These are phyloP conservation scores for Ginglymostoma cirratum DNA, from an alignment of 2,113 vertebrate genomes.

Conservation along the genomic window DNA sequence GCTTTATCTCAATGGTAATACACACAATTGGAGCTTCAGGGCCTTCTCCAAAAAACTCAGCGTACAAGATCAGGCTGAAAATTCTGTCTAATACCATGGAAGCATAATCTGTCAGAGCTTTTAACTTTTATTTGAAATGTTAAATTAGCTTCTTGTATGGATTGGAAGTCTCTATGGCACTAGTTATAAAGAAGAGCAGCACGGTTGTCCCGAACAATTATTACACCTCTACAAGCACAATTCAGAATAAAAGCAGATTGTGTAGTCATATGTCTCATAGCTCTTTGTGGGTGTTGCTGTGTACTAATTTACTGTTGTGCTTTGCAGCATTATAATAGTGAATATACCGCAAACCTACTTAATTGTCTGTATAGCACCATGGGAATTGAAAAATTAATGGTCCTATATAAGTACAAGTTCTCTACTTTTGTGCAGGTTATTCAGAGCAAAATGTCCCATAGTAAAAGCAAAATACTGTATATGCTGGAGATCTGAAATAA, in stretches of 20 bases:
- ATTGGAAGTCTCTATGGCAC: background rate
- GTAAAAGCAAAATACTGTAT: too few species aligned
- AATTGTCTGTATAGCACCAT: background rate
- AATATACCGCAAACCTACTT: background rate
- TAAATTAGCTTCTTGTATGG: background rate
- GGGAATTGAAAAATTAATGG: background rate
- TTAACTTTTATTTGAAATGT: background rate
- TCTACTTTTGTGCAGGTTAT: background rate
- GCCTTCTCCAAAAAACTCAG: background rate
- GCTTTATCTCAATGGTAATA: background rate
- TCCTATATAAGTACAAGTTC: background rate
- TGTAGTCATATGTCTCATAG: background rate
- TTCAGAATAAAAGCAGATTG: background rate
- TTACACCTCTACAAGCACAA: background rate
- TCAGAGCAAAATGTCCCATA: background rate
- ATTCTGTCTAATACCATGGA: background rate
- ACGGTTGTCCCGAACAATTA: background rate
- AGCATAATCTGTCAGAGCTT: background rate
- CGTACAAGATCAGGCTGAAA: background rate
- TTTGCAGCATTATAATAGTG: background rate
- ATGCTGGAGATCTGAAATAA: too few species aligned
- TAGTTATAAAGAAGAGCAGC: background rate
- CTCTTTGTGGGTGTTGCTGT: background rate
- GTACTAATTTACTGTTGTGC: background rate
- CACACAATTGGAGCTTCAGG: background rate